Conservation (phyloP, 2,888 invertebrate genomes). For the Gandaritis pyraliata region DNA sequence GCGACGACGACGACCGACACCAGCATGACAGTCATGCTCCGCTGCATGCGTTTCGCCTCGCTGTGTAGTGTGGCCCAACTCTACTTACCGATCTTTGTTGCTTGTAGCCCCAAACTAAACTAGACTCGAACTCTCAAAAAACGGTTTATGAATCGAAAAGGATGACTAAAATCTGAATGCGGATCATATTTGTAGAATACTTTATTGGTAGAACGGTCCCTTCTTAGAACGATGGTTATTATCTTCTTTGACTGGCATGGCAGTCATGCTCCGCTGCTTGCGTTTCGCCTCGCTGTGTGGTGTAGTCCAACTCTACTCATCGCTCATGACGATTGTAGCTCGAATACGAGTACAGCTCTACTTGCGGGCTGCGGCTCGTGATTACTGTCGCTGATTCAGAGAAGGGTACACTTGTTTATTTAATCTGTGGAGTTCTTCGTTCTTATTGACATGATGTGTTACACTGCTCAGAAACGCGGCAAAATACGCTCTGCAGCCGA, state of each 20-base stretch:
- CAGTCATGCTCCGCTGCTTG: slow-evolving; percentile 16
- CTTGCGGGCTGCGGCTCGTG: background rate
- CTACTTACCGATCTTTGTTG: background rate
- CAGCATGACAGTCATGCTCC: slow-evolving; percentile 13
- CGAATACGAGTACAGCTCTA: background rate
- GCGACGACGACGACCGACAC: background rate
- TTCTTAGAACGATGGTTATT: too few relatives aligned
- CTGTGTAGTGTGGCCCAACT: slow-evolving; percentile 11
- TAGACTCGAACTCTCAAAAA: too few relatives aligned
- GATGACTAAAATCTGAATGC: too few relatives aligned
- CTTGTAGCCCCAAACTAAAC: too few relatives aligned
- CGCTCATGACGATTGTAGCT: background rate
- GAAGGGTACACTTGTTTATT: too few relatives aligned
- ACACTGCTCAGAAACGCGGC: too few relatives aligned
- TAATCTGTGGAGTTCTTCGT: too few relatives aligned
- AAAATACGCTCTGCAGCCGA: too few relatives aligned
- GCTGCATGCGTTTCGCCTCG: slow-evolving; percentile 8
- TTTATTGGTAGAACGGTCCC: too few relatives aligned
- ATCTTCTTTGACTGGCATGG: background rate
- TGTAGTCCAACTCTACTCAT: slow-evolving; percentile 4
- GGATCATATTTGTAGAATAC: too few relatives aligned
- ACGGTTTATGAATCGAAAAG: too few relatives aligned
- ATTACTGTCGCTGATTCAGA: background rate
- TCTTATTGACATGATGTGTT: too few relatives aligned
- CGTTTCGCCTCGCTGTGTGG: slow-evolving; percentile 9